Conservation (phyloP, 2,797 vertebrate species). For the Amniataba percoides region DNA sequence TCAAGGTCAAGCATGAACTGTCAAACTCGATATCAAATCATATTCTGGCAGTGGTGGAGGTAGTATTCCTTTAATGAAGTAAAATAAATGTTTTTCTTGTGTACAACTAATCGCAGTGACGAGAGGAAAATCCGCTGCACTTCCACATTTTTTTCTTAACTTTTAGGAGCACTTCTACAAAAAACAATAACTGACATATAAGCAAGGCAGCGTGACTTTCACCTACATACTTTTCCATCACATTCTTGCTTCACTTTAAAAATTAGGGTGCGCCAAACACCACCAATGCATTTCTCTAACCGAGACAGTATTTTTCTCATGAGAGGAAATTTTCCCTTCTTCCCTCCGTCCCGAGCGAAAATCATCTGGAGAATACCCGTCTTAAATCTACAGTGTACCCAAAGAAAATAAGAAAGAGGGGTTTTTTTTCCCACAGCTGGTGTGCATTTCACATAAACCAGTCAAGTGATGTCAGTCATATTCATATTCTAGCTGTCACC, state of each 20-base stretch:
- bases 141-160: neutral
- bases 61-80: no score
- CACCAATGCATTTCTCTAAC: constrained; percentile 22
- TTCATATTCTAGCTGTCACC: constrained; percentile 70
- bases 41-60: no score
- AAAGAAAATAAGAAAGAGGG: constrained; percentile 24
- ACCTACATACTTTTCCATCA: neutral
- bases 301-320: constrained; percentile 30
- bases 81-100: neutral
- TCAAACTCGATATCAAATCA: neutral
- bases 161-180: neutral
- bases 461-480: constrained; percentile 73
- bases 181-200: neutral
- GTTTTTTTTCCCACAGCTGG: constrained; percentile 49
- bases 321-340: constrained; percentile 42
- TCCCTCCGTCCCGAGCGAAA: constrained; percentile 27
- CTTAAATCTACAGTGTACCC: constrained; percentile 40
- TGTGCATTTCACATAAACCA: constrained; percentile 65
- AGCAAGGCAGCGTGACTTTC: neutral
- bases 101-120: neutral
- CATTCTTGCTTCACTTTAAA: constrained; percentile 9
- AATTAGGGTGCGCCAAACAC: constrained; percentile 12
- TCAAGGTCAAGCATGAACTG: neutral
- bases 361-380: constrained; percentile 55
- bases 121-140: neutral